A percentile compares a stretch with the other conserved stretches of the same genome.
phyloP scores from a whole-genome alignment of 92 coral and sea anemone species.

The Parazoanthus swiftii region DNA sequence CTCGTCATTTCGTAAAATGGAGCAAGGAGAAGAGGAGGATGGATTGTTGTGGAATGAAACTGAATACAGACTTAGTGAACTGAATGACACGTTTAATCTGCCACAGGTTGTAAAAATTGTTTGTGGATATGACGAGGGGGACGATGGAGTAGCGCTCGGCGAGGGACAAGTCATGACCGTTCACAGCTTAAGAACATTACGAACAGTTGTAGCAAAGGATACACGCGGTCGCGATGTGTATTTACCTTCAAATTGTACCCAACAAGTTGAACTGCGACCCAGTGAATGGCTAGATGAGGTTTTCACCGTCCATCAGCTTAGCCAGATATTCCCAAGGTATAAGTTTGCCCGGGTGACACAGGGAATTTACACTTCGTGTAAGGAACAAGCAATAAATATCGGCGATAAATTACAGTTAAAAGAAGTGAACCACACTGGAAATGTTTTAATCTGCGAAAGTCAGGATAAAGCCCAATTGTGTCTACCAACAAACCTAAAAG shows the following conservation, averaged over 20 bases:
- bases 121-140: slow-evolving; percentile 44
- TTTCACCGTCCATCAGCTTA: slow-evolving; percentile 15
- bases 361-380: neutral
- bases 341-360: slow-evolving; percentile 23
- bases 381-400: neutral
- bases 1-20: neutral
- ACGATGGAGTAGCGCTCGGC: slow-evolving; percentile 30
- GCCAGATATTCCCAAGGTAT: slow-evolving; percentile 7
- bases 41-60: slow-evolving; percentile 30
- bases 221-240: slow-evolving; percentile 8
- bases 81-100: slow-evolving; percentile 23
- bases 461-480: slow-evolving; percentile 25
- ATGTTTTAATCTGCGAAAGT: slow-evolving; percentile 19
- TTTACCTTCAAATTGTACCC: slow-evolving; percentile 31
- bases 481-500: slow-evolving; percentile 30
- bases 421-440: neutral
- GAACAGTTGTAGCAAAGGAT: slow-evolving; percentile 38
- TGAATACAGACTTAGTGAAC: slow-evolving; percentile 28
- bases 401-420: slow-evolving; percentile 33
- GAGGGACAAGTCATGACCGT: slow-evolving; percentile 44
- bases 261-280: slow-evolving; percentile 42
- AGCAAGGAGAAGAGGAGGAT: neutral
- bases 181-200: slow-evolving; percentile 30
- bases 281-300: slow-evolving; percentile 8
- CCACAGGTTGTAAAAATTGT: slow-evolving; percentile 50